Percentiles rank a stretch among this genome's conserved stretches.
phyloP scores from a whole-genome alignment of 2,113 vertebrate genomes.

The Cercocebus atys region DNA sequence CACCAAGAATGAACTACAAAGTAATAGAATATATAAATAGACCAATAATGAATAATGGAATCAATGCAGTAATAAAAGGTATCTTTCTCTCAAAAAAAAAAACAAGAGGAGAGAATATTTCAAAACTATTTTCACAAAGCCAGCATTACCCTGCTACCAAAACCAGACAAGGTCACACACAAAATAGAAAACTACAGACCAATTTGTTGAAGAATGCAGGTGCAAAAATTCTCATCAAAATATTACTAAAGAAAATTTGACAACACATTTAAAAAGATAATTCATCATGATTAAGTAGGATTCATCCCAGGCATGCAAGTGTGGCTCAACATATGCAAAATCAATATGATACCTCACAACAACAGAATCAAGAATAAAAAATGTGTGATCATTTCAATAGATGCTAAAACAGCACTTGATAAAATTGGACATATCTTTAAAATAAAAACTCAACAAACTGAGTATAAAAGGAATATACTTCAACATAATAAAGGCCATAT shows the following conservation, averaged over 20 bases:
- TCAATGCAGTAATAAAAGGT: background rate
- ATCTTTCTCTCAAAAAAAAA: background rate
- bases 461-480: background rate
- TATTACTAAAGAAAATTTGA: background rate
- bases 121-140: background rate
- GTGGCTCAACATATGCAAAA: background rate
- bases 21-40: background rate
- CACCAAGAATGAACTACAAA: background rate
- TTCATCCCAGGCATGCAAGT: background rate
- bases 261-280: background rate
- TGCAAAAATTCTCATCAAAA: background rate
- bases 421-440: background rate
- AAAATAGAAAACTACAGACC: background rate
- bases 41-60: background rate
- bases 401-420: background rate
- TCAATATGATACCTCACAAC: background rate
- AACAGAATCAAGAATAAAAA: background rate
- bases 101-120: background rate
- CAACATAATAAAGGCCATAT: background rate
- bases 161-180: background rate
- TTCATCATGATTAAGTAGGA: background rate
- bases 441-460: background rate
- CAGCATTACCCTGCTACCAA: background rate
- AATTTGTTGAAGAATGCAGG: background rate
- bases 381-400: background rate